These are phyloP conservation scores for Lethenteron reissneri DNA, from an alignment of 2,113 vertebrate species.

Conservation along the genomic window DNA sequence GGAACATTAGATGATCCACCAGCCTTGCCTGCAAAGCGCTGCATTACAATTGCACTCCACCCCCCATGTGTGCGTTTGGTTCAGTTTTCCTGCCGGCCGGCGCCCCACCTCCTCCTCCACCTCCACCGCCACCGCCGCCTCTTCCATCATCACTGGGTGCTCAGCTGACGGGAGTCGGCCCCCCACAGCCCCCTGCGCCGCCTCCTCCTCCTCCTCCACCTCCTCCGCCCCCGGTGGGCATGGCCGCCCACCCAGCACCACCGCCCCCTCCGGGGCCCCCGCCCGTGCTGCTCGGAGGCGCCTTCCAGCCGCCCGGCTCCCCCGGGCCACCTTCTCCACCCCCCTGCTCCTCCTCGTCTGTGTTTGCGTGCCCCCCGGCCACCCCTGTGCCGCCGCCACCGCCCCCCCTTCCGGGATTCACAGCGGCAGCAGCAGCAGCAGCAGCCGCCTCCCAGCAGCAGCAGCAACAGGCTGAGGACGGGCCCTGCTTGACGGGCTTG, in stretches of 20 bases:
- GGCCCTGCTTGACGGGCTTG: constrained; percentile 1
- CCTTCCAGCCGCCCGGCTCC: background rate
- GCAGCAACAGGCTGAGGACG: no score
- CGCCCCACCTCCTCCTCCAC: background rate
- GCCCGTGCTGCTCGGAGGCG: background rate
- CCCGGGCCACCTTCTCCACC: background rate
- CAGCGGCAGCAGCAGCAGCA: background rate
- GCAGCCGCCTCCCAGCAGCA: no score
- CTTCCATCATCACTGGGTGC: constrained; percentile 2
- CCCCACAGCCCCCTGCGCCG: background rate
- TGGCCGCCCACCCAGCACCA: background rate
- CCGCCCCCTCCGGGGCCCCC: constrained; percentile 1
- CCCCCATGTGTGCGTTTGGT: background rate
- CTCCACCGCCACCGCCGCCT: background rate
- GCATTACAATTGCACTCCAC: background rate
- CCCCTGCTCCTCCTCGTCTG: background rate
- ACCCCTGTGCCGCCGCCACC: background rate
- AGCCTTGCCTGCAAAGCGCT: background rate
- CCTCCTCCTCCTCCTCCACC: constrained; percentile 1
- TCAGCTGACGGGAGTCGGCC: background rate
- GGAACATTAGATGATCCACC: background rate
- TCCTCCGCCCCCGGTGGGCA: background rate
- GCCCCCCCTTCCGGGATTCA: background rate
- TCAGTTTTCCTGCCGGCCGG: background rate
- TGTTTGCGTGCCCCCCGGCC: background rate